phyloP scores from a whole-genome alignment of 2,797 vertebrate species.

The Neostethus bicornis region DNA sequence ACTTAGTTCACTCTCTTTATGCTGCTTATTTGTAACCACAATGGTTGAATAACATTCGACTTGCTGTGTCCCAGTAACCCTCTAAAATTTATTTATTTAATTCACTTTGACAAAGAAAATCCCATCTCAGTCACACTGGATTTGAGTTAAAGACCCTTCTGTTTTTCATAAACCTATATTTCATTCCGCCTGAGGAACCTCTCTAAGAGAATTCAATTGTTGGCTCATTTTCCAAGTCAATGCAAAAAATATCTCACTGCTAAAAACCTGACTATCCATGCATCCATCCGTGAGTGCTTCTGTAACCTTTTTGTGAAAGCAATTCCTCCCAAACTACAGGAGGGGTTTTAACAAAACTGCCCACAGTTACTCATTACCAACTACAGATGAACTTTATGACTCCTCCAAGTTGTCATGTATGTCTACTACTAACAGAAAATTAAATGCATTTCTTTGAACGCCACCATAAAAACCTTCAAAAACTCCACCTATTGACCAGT shows the following conservation, averaged over 20 bases:
- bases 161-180: conserved; percentile 33
- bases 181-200: conserved; percentile 34
- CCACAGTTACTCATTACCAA: too few relatives aligned
- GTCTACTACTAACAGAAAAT: too few relatives aligned
- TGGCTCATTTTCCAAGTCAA: conserved; percentile 31
- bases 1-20: conserved; percentile 2
- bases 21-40: conserved; percentile 19
- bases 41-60: conserved; percentile 4
- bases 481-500: too few relatives aligned
- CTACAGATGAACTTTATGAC: too few relatives aligned
- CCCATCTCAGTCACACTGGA: conserved; percentile 14
- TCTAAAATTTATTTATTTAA: conserved; percentile 41
- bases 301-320: too few relatives aligned
- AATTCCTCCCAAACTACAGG: too few relatives aligned
- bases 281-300: too few relatives aligned
- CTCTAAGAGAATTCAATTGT: conserved; percentile 42
- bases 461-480: too few relatives aligned
- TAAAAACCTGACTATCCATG: too few relatives aligned
- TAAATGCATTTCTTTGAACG: too few relatives aligned
- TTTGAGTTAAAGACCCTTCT: conserved; percentile 13
- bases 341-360: too few relatives aligned
- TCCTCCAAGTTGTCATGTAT: too few relatives aligned
- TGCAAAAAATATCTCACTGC: conserved; percentile 24
- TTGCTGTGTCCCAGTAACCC: not conserved
- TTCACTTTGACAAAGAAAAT: conserved; percentile 32